Conservation (phyloP, 2,797 vertebrate species). For the Luscinia megarhynchos region DNA sequence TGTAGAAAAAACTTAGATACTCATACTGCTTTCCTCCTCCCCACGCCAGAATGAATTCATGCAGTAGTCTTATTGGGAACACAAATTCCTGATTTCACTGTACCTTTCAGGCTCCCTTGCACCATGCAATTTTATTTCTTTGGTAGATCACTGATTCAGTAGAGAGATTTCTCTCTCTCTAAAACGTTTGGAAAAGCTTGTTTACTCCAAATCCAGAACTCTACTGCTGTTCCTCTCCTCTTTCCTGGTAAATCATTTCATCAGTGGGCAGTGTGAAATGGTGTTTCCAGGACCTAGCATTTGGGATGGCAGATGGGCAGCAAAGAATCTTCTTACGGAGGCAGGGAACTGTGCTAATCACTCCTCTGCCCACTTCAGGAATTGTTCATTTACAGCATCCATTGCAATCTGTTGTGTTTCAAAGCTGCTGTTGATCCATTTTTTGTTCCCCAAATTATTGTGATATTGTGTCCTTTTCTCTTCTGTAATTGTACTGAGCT, state of each 20-base stretch:
- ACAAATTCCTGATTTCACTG: not conserved
- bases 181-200: not conserved
- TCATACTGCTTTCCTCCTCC: not conserved
- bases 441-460: not conserved
- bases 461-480: not conserved
- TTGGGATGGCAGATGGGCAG: slow-evolving; percentile 56
- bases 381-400: slow-evolving; percentile 59
- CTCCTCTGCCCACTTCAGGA: slow-evolving; percentile 47
- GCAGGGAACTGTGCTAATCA: slow-evolving; percentile 53
- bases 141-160: not conserved
- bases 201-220: slow-evolving; percentile 13
- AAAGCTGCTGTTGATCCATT: slow-evolving; percentile 17
- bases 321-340: slow-evolving; percentile 24
- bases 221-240: not conserved
- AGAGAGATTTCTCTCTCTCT: not conserved
- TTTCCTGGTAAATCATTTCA: slow-evolving; percentile 27
- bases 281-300: slow-evolving; percentile 55
- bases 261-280: slow-evolving; percentile 32
- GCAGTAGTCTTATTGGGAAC: not conserved
- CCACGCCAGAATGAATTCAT: not conserved
- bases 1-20: not conserved
- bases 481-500: not conserved
- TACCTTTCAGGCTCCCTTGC: not conserved
- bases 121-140: not conserved
- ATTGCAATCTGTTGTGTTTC: slow-evolving; percentile 52